Evolutionary conservation across 2,888 invertebrate species (phyloP).

Genomic region (Drosophila mercatorum): DNA sequence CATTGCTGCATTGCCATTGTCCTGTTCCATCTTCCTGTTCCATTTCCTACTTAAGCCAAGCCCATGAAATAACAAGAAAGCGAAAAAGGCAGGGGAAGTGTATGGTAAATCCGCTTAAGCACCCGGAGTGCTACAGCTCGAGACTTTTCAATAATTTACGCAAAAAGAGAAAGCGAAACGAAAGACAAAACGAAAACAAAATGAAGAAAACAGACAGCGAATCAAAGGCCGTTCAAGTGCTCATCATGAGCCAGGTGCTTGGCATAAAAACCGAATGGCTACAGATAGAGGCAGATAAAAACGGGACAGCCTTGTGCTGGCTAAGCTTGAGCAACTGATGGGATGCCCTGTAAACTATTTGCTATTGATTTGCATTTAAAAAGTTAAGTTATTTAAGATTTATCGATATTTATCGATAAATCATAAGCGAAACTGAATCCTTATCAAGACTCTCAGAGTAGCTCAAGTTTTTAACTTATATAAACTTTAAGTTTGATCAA

Average conservation of each 20-base stretch:
- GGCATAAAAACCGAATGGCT: conserved; percentile 39
- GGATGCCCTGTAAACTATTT: not conserved
- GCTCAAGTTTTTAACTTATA: too few relatives aligned
- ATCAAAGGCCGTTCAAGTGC: conserved; percentile 60
- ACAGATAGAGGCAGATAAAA: conserved; percentile 43
- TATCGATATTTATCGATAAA: too few relatives aligned
- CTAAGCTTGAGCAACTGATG: not conserved
- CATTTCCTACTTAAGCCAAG: conserved; percentile 40
- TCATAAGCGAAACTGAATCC: not conserved
- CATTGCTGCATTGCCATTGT: conserved; percentile 24
- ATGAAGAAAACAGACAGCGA: conserved; percentile 40
- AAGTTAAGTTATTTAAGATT: too few relatives aligned
- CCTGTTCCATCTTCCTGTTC: conserved; percentile 11
- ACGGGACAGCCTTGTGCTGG: not conserved
- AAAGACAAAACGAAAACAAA: conserved; percentile 15
- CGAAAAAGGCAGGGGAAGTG: conserved; percentile 8
- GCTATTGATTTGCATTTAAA: too few relatives aligned
- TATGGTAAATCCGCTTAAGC: conserved; percentile 70
- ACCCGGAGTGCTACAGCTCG: conserved; percentile 50
- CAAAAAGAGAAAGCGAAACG: conserved; percentile 30
- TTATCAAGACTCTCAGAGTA: not conserved
- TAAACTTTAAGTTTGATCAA: not conserved
- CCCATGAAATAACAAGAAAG: conserved; percentile 11
- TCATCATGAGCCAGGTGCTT: conserved; percentile 58
- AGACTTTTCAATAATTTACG: conserved; percentile 75